Percentiles rank a stretch among this genome's conserved stretches.
Conservation (phyloP, 2,797 vertebrate species). For the Acrossocheilus fasciatus region DNA sequence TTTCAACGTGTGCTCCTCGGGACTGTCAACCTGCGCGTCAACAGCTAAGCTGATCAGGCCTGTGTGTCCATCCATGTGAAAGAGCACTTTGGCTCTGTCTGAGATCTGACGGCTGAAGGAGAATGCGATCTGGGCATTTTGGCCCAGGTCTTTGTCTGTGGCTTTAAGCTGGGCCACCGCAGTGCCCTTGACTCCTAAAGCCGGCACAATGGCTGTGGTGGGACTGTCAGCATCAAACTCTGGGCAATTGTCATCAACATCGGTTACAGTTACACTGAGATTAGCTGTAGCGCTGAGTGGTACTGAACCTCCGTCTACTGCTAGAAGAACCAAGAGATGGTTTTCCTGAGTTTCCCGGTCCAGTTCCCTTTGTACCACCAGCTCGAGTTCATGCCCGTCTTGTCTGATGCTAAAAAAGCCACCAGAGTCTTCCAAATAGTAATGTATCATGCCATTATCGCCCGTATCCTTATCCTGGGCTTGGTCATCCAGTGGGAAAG, state of each 20-base stretch:
- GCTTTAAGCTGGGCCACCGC: constrained; percentile 76
- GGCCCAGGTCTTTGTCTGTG: constrained; percentile 75
- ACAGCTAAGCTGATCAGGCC: constrained; percentile 75
- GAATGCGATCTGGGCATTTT: constrained; percentile 77
- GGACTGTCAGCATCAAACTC: constrained; percentile 70
- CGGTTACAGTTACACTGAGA: constrained; percentile 77
- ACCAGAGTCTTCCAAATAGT: constrained; percentile 70
- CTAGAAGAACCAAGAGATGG: constrained; percentile 75
- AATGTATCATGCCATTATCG: constrained; percentile 72
- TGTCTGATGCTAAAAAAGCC: constrained; percentile 73
- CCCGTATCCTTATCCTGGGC: constrained; percentile 76
- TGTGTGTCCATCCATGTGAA: constrained; percentile 74
- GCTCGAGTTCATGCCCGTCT: constrained; percentile 58
- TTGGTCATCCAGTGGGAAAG: constrained; percentile 74
- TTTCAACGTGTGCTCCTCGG: constrained; percentile 75
- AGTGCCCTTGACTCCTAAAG: constrained; percentile 67
- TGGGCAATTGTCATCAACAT: constrained; percentile 85
- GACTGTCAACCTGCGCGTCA: constrained; percentile 69
- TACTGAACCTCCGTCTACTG: constrained; percentile 70
- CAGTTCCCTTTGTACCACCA: constrained; percentile 72
- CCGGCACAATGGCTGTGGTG: constrained; percentile 66
- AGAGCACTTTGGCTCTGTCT: constrained; percentile 72
- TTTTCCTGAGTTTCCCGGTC: constrained; percentile 77
- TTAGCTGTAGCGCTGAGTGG: constrained; percentile 72
- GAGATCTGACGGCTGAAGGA: constrained; percentile 80